Evolutionary conservation across 1,140 invertebrate species (phyloP), one percentile per base, ranked within the genome.

Genomic region (Portunus trituberculatus): DNA sequence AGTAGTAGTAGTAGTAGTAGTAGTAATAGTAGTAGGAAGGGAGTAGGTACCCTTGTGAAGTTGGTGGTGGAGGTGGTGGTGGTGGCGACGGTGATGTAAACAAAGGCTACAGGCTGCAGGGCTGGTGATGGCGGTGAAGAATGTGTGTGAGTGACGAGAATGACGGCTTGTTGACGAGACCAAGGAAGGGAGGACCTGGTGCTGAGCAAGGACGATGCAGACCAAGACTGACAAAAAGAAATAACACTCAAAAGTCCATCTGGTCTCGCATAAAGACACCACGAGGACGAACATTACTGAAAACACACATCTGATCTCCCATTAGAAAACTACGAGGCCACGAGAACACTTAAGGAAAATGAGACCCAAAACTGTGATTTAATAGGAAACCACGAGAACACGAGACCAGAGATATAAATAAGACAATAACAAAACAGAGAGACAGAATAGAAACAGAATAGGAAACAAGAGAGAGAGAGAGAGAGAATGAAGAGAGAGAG

Each of bases 21-120:
- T 83, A 16, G 82, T 84, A 39, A 28, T 83, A 29, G 82, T 92
- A 39, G 92, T 93, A 84, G 45, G 59, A 20, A 45, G 31, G 10
- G 52, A 14, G 16, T 20, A 59, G 52, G 16, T 29, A 84, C 16
- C 0, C 7, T 16, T 84, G 83, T 10, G 28, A 28, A 46, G 31
- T 14, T 28, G 29, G 31, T 87, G 4, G 84, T 28, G 29, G 20
- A 2, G 29, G 8, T 87, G 84, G 29, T 87, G 4, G 84, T 31
- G 39, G 25, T 87, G 31, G 84, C 2, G 25, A 8, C 4, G 29
- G 31, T 39, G 84, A 28, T 46, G 31, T 39, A 39, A 39, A 87
- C 31, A 46, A 25, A 31, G 7, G 84, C 84, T 6, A 25, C n/a
- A 32, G 31, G 83, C 20, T 84, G 16, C n/a, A 84, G 14, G 28